phyloP scores from a whole-genome alignment of 2,888 invertebrate genomes.

The Amphiduros pacificus region DNA sequence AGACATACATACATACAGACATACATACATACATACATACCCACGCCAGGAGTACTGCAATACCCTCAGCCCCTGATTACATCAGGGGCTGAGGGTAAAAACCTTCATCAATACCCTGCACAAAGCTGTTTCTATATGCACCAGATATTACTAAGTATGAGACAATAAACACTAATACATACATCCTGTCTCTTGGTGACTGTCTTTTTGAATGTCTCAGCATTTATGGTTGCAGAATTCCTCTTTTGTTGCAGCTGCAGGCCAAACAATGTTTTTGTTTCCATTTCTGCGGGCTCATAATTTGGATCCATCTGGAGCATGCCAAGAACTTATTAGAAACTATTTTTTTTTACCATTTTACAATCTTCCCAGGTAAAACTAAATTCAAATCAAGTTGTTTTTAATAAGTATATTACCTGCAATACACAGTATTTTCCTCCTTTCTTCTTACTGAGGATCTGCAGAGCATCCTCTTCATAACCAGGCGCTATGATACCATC shows the following conservation, averaged over 20 bases:
- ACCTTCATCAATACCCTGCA: no score
- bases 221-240: slow-evolving; percentile 83
- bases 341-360: neutral
- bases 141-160: no score
- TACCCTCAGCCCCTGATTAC: no score
- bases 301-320: slow-evolving; percentile 77
- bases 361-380: no score
- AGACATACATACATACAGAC: no score
- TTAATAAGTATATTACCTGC: slow-evolving; percentile 64
- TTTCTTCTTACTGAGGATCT: slow-evolving; percentile 90
- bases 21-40: no score
- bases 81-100: no score
- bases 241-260: slow-evolving; percentile 83
- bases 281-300: slow-evolving; percentile 79
- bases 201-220: slow-evolving; percentile 77
- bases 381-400: no score
- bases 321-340: neutral
- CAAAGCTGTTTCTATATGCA: no score
- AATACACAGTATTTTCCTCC: slow-evolving; percentile 88
- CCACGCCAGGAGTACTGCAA: no score
- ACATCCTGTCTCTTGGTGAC: slow-evolving; percentile 72
- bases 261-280: slow-evolving; percentile 83
- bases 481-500: slow-evolving; percentile 98
- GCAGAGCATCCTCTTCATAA: slow-evolving; percentile 80
- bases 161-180: no score